These are phyloP conservation scores for Sebastes baramenuke DNA, from an alignment of 2,797 vertebrate species.

Conservation along the genomic window DNA sequence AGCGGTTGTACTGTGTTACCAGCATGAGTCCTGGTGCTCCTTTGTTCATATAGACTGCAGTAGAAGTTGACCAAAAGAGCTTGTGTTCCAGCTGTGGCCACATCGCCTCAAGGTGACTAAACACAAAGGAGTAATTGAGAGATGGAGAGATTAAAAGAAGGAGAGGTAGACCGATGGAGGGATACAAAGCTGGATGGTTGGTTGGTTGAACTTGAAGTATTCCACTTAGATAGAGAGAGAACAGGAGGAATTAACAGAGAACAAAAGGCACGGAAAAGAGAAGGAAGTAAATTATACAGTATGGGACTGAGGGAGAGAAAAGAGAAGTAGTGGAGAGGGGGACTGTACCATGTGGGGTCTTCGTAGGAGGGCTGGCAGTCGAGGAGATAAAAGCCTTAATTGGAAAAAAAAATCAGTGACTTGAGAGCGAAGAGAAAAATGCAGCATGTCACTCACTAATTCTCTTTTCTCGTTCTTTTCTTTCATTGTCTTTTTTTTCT, in stretches of 20 bases:
- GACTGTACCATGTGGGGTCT: constrained; percentile 44
- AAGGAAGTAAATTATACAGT: constrained; percentile 1
- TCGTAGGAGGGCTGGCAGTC: constrained; percentile 31
- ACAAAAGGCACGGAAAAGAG: neutral
- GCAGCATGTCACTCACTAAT: constrained; percentile 10
- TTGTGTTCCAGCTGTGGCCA: constrained; percentile 30
- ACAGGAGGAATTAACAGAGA: neutral
- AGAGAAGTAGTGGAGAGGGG: neutral
- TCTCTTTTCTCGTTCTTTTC: neutral
- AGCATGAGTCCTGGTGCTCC: neutral
- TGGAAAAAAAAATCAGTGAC: constrained; percentile 38
- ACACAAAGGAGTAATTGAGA: constrained; percentile 24
- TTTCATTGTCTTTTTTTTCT: neutral
- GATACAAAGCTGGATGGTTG: neutral
- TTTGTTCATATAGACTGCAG: constrained; percentile 18
- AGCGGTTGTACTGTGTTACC: neutral
- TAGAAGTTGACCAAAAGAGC: constrained; percentile 13
- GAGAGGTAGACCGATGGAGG: neutral
- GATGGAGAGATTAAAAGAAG: constrained; percentile 8
- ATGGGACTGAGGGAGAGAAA: neutral
- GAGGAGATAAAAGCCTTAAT: constrained; percentile 51
- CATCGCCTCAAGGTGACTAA: constrained; percentile 41
- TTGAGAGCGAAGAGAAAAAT: constrained; percentile 23
- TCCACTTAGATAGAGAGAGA: neutral
- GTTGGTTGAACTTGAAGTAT: constrained; percentile 9